Percentiles rank a stretch among this genome's conserved stretches.
Evolutionary conservation across 2,888 invertebrate genomes (phyloP).

Genomic region (Ommatoiulus sabulosus): DNA sequence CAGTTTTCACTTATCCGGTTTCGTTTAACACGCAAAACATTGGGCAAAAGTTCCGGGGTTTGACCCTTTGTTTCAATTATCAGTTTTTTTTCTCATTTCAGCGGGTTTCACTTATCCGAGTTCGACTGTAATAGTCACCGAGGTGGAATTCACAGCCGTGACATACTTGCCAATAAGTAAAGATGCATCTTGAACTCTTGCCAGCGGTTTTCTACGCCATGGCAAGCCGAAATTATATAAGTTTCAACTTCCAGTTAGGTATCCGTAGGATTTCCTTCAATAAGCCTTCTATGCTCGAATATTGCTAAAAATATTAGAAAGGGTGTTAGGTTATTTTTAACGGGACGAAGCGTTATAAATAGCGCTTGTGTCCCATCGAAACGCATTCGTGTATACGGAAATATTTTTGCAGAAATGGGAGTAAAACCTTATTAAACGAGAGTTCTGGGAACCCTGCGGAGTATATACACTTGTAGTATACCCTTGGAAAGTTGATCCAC

Average conservation of each 20-base stretch:
- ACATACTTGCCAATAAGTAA: neutral
- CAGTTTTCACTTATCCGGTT: no score
- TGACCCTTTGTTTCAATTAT: no score
- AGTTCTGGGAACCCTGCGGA: no score
- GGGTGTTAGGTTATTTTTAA: neutral
- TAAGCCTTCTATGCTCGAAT: neutral
- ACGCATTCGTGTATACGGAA: neutral
- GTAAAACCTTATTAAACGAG: neutral
- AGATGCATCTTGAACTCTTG: neutral
- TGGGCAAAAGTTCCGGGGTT: no score
- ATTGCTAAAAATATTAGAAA: neutral
- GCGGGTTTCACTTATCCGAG: no score
- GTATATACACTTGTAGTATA: no score
- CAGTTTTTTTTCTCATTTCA: no score
- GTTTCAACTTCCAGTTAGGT: neutral
- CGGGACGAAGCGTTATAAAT: neutral
- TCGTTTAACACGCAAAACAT: no score
- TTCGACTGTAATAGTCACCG: neutral
- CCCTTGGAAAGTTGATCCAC: no score
- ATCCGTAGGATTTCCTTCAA: neutral
- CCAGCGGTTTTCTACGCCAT: neutral
- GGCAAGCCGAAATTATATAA: neutral
- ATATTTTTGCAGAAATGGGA: neutral
- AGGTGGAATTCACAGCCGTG: neutral
- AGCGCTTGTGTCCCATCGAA: neutral